Percentiles rank a stretch among this genome's conserved stretches.
phyloP scores from a whole-genome alignment of 2,888 invertebrate species.

The Acronicta leporina region DNA sequence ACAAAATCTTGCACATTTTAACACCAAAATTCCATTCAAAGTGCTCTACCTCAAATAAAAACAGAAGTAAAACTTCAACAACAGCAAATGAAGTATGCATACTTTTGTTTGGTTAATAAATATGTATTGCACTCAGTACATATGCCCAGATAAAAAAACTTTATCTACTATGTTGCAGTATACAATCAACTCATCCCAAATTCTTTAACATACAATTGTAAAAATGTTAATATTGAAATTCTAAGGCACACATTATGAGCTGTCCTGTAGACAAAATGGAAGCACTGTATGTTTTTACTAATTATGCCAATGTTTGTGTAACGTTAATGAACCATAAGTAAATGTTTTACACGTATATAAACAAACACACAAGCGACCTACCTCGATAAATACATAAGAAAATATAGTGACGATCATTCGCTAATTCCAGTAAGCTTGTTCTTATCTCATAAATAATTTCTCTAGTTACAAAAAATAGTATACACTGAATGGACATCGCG shows the following conservation, averaged over 20 bases:
- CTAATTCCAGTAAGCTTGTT: constrained; percentile 83
- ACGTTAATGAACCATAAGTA: constrained; percentile 71
- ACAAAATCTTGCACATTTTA: constrained; percentile 63
- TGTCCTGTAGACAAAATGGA: constrained; percentile 68
- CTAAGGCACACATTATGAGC: constrained; percentile 81
- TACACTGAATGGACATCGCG: constrained; percentile 79
- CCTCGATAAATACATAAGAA: constrained; percentile 88
- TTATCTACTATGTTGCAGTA: constrained; percentile 50
- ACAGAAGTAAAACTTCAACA: constrained; percentile 53
- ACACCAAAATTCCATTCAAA: constrained; percentile 54
- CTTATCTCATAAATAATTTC: constrained; percentile 89
- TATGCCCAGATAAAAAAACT: constrained; percentile 61
- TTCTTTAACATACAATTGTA: constrained; percentile 57
- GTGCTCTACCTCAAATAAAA: constrained; percentile 52
- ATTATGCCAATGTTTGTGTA: constrained; percentile 52
- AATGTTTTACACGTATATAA: constrained; percentile 78
- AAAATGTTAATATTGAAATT: constrained; percentile 63
- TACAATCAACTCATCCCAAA: constrained; percentile 42
- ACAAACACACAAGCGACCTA: constrained; percentile 87
- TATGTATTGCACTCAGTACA: constrained; percentile 81
- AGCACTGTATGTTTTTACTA: constrained; percentile 63
- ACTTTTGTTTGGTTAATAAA: constrained; percentile 72
- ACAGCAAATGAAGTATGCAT: constrained; percentile 47
- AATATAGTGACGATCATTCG: constrained; percentile 85
- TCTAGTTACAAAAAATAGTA: constrained; percentile 88